These are phyloP conservation scores for Linyphia triangularis DNA, from an alignment of 2,888 invertebrate genomes.

Conservation along the genomic window DNA sequence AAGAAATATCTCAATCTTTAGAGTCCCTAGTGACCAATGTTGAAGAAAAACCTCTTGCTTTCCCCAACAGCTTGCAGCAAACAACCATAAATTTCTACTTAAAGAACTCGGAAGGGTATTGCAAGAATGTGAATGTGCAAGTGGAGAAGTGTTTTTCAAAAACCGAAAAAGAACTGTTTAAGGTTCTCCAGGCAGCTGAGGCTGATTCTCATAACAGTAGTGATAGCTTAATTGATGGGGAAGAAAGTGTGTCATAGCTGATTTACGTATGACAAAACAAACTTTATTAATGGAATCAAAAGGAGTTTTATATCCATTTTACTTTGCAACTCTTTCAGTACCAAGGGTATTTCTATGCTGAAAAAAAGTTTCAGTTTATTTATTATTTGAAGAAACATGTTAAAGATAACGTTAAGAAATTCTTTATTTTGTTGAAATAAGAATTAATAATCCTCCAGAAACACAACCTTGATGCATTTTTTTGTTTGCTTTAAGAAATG, in stretches of 20 bases:
- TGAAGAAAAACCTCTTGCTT: neutral
- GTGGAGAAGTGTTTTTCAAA: conserved; percentile 45
- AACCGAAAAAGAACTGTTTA: conserved; percentile 68
- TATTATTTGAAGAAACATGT: too few relatives aligned
- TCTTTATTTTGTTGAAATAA: too few relatives aligned
- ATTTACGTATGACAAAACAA: too few relatives aligned
- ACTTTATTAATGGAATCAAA: too few relatives aligned
- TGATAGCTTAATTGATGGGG: neutral
- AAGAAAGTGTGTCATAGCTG: conserved; percentile 15
- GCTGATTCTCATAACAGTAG: neutral
- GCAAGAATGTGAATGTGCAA: conserved; percentile 54
- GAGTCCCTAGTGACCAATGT: neutral
- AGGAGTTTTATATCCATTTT: too few relatives aligned
- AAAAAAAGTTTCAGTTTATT: too few relatives aligned
- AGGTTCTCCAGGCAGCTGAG: conserved; percentile 11
- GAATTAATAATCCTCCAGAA: too few relatives aligned
- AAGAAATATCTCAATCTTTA: neutral
- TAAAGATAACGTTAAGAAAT: too few relatives aligned
- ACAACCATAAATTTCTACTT: conserved; percentile 54
- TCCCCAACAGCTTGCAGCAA: neutral
- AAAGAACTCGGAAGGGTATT: conserved; percentile 49
- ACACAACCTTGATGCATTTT: too few relatives aligned
- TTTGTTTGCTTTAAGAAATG: too few relatives aligned
- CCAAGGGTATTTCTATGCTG: too few relatives aligned
- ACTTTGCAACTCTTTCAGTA: too few relatives aligned